A percentile compares a stretch with the other conserved stretches of the same genome.
These are phyloP conservation scores for Phrynocephalus vlangalii DNA, from an alignment of 2,797 vertebrate species.

Conservation along the genomic window DNA sequence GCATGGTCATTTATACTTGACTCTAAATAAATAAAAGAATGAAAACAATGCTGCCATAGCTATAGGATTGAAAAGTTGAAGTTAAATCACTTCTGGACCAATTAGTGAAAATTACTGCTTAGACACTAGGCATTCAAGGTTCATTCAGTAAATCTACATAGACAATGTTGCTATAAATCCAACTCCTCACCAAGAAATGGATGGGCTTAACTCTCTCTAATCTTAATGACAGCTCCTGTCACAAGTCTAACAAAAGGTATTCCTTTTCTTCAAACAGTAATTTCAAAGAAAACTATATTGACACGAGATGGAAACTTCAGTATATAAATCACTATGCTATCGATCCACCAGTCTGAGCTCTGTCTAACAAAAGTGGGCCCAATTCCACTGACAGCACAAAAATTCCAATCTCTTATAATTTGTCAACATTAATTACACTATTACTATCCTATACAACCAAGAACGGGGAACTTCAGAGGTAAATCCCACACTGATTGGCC, in stretches of 20 bases:
- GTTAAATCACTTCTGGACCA: not conserved
- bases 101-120: accelerated
- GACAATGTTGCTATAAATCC: conserved; percentile 36
- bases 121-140: conserved; percentile 21
- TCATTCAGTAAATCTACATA: conserved; percentile 48
- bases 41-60: not conserved
- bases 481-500: not conserved
- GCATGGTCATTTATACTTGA: not conserved
- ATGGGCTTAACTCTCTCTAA: not conserved
- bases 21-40: not conserved
- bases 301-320: not conserved
- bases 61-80: not conserved
- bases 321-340: not conserved
- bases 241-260: not conserved
- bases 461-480: not conserved
- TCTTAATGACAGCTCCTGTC: not conserved
- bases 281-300: not conserved
- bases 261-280: not conserved
- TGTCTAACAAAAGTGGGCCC: not conserved
- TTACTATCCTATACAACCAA: not conserved
- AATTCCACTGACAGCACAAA: not conserved
- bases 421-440: not conserved
- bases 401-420: not conserved
- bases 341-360: not conserved
- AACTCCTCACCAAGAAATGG: not conserved